Evolutionary conservation across 2,888 invertebrate genomes (phyloP), one percentile per base, ranked within the genome.

Genomic region (Pterobdella sp.): DNA sequence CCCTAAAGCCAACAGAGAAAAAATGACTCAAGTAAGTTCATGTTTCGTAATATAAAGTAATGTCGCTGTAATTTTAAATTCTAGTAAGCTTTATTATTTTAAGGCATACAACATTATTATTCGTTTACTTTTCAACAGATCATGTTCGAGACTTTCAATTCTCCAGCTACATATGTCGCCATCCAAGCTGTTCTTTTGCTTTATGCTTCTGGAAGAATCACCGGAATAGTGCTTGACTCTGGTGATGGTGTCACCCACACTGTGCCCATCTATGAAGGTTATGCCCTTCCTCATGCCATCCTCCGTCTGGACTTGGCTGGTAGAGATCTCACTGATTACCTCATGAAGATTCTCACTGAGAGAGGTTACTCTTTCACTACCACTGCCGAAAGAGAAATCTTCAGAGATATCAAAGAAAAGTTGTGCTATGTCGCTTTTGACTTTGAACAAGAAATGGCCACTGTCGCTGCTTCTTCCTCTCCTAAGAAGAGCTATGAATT

Each of bases 371-470:
- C 79, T 66, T 83, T 83, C 79, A 79, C 80, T 64, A 81, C 86
- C 75, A 85, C 85, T 18, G 82, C 82, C 75, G 94, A 94, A 87
- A 88, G 92, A 84, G 92, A 93, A 90, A 92, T 93, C 86, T 92
- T 92, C 68, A 89, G 92, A 82, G 92, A 93, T 88, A 91, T 92
- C 88, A 93, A 92, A 88, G 92, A 92, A 86, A 94, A 93, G 86
- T 87, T 93, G 79, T 93, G 93, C 87, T 93, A 93, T 85, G 91
- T 93, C 77, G 93, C 93, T 76, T 87, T 93, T 79, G 93, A 93
- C 88, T 93, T 93, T 83, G 93, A 93, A 86, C 92, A 93, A 86
- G 93, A 93, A 87, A 93, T 93, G 93, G 91, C 91, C 82, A 93
- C 93, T 77, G 93, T 93, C 77, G 92, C 93, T 72, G 89, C 91